Percentiles rank a stretch among this genome's conserved stretches.
phyloP scores from a whole-genome alignment of 2,797 vertebrate genomes.

The Melanogrammus aeglefinus region DNA sequence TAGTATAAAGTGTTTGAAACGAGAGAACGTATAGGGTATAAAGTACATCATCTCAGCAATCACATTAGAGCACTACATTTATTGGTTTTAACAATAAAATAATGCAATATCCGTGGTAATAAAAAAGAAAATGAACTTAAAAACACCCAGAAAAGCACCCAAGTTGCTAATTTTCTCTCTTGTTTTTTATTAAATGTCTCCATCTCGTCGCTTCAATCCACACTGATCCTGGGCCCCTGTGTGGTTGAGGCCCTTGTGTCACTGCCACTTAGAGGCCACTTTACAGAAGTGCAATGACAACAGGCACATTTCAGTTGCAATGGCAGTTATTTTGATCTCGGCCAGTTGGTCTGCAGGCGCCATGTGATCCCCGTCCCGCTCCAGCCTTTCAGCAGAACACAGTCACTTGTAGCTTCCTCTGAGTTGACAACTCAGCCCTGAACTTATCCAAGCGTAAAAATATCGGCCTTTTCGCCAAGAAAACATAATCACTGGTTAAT shows the following conservation, averaged over 20 bases:
- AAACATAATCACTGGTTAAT: neutral
- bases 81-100: too few relatives aligned
- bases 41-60: too few relatives aligned
- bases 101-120: too few relatives aligned
- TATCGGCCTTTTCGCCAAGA: neutral
- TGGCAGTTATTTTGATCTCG: neutral
- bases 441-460: neutral
- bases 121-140: too few relatives aligned
- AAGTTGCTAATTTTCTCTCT: too few relatives aligned
- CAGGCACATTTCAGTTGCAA: neutral
- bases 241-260: neutral
- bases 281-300: neutral
- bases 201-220: too few relatives aligned
- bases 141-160: too few relatives aligned
- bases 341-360: neutral
- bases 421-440: neutral
- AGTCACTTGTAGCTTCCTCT: neutral
- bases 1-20: too few relatives aligned
- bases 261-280: neutral
- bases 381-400: neutral
- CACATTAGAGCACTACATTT: too few relatives aligned
- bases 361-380: conserved; percentile 1
- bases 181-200: too few relatives aligned
- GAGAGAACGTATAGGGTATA: too few relatives aligned
- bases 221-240: too few relatives aligned